Base-by-base conservation (phyloP, 30 jellyfish, hydroid and myxozoan genomes). In the Hydractinia symbiolongicarpus region DNA sequence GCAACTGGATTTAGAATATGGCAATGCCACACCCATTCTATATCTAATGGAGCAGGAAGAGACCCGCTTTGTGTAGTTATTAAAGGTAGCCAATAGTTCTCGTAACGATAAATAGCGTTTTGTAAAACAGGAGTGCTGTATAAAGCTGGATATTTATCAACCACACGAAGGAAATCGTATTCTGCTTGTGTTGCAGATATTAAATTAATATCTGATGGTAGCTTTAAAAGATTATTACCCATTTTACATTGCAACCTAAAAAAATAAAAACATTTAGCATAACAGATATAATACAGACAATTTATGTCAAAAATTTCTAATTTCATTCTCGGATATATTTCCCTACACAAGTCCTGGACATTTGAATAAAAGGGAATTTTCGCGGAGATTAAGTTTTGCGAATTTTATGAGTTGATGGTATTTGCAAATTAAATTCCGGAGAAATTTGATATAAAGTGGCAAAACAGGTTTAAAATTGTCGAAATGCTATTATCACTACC, bases 21-120 rank as follows among this genome's bases (percentile, higher is more conserved):
- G 52, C 60, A 51, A 66, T 82, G 90, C 90, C 90, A 82, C 10
- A 82, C 90, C 90, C 90, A 82, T 70, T 72, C 90, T 6, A 82
- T 71, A 60, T 82, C 90, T 20, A 82, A n/a, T 44, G 90, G 90
- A 10, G 90, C 88, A 7, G 79, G 87, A 13, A 82, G 21, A 5
- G 4, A 5, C 20, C 1, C 55, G 21, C 5, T 56, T 17, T 82
- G 88, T 44, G 55, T 89, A 5, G 81, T 83, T 8, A 49, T 81
- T 10, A 82, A 67, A 5, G 90, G 90, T 30, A 82, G 83, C 90
- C 90, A 82, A 60, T 8, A 82, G 4, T 13, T 70, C 50, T 82
- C 90, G 49, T 82, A 82, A 9, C 90, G 88, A 9, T 73, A 64
- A 49, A 72, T 5, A 11, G 90, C 88, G 54, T 82, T 55, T 10